These are phyloP conservation scores for Vanessa cardui DNA, from an alignment of 2,888 invertebrate species.

Conservation along the genomic window DNA sequence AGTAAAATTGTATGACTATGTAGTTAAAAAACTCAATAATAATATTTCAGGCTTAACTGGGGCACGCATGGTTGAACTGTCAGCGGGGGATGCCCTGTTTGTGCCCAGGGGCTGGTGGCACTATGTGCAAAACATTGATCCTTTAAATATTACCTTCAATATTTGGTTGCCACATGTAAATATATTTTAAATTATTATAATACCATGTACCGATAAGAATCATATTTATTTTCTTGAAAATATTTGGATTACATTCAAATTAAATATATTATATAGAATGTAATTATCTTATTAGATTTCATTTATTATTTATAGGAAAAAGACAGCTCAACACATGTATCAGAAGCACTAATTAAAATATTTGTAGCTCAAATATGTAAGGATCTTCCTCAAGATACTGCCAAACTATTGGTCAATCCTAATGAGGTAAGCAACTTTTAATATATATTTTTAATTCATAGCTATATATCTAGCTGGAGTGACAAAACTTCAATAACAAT, in stretches of 20 bases:
- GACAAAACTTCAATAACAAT: no score
- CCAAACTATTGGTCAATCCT: constrained; percentile 84
- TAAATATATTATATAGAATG: not conserved
- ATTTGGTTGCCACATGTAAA: constrained; percentile 89
- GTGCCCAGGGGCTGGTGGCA: constrained; percentile 99
- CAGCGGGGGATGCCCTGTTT: constrained; percentile 93
- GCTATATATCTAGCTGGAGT: no score
- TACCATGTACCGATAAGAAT: no score
- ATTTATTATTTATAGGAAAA: constrained; percentile 67
- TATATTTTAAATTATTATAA: constrained; percentile 23
- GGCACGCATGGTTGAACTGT: constrained; percentile 84
- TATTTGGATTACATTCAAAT: no score
- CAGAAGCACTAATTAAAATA: constrained; percentile 87
- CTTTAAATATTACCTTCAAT: constrained; percentile 84
- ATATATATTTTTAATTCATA: no score
- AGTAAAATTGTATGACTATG: not conserved
- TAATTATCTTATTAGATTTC: not conserved
- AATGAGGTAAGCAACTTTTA: constrained; percentile 79
- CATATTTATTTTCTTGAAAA: no score
- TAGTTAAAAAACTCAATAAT: not conserved
- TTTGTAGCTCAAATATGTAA: constrained; percentile 84
- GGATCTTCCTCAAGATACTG: constrained; percentile 74
- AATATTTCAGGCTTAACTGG: constrained; percentile 60
- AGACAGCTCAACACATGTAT: constrained; percentile 74
- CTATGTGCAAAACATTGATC: constrained; percentile 94